Conservation (phyloP, 2,888 invertebrate genomes). For the Mamestra brassicae region DNA sequence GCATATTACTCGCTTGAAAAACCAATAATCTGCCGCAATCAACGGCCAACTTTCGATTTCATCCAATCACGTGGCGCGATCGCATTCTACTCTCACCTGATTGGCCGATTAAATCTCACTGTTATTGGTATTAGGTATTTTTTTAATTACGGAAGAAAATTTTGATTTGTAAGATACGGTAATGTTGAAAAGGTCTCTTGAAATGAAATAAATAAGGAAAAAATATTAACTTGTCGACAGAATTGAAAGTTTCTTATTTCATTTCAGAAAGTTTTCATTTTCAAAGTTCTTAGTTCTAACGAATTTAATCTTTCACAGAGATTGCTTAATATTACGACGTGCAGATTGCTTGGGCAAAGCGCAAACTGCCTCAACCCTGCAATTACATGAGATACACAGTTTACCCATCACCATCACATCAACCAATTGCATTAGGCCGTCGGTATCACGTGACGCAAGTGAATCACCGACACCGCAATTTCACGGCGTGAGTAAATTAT, state of each 20-base stretch:
- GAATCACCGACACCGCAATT: constrained; percentile 57
- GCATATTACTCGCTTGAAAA: constrained; percentile 67
- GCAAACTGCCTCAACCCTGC: constrained; percentile 9
- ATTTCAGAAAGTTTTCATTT: not conserved
- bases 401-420: constrained; percentile 40
- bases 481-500: constrained; percentile 63
- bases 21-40: constrained; percentile 71
- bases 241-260: not conserved
- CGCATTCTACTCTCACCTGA: constrained; percentile 66
- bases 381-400: constrained; percentile 16
- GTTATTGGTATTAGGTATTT: constrained; percentile 39
- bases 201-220: constrained; percentile 1
- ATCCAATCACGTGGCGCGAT: constrained; percentile 72
- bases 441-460: constrained; percentile 62
- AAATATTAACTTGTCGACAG: not conserved
- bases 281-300: not conserved
- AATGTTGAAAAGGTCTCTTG: not conserved
- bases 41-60: constrained; percentile 78
- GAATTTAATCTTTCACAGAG: not conserved
- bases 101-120: constrained; percentile 54
- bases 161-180: constrained; percentile 23
- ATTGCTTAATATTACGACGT: not conserved
- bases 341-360: not conserved
- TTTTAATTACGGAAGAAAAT: constrained; percentile 27
- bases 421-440: constrained; percentile 38